Conservation (phyloP, 2,888 invertebrate genomes). For the Melanophora roralis region DNA sequence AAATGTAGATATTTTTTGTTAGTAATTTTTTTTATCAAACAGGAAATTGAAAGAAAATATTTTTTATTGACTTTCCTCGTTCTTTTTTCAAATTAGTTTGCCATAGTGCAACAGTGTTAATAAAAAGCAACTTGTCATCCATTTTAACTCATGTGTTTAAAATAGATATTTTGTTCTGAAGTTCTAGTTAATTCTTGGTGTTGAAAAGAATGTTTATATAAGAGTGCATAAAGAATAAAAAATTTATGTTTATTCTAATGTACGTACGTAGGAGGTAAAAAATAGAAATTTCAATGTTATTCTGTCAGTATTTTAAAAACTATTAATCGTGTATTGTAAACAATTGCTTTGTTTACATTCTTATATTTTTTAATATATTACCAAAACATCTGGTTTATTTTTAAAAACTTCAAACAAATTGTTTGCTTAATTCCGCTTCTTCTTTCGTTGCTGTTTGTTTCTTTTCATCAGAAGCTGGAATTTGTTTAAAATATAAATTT, state of each 20-base stretch:
- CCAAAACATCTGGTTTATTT: slow-evolving; percentile 36
- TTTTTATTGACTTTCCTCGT: not conserved
- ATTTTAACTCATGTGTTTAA: slow-evolving; percentile 9
- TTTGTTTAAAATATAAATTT: not conserved
- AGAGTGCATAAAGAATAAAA: no score
- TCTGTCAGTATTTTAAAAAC: slow-evolving; percentile 12
- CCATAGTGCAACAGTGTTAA: slow-evolving; percentile 4
- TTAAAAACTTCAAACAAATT: slow-evolving; percentile 27
- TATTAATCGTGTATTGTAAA: slow-evolving; percentile 35
- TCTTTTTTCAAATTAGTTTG: not conserved
- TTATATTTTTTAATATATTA: not conserved
- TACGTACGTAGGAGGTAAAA: no score
- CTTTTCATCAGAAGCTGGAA: not conserved
- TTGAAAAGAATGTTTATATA: slow-evolving; percentile 12
- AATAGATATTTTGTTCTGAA: slow-evolving; percentile 13
- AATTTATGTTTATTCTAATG: no score
- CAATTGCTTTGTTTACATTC: slow-evolving; percentile 22
- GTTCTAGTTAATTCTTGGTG: not conserved
- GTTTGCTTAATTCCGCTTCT: not conserved
- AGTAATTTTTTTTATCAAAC: not conserved
- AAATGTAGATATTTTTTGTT: not conserved
- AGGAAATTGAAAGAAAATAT: not conserved
- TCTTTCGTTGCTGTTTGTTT: not conserved
- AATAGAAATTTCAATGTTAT: no score
- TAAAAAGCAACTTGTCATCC: slow-evolving; percentile 27